These are phyloP conservation scores for Bujurquina vittata DNA, from an alignment of 2,113 vertebrate species.

Conservation along the genomic window DNA sequence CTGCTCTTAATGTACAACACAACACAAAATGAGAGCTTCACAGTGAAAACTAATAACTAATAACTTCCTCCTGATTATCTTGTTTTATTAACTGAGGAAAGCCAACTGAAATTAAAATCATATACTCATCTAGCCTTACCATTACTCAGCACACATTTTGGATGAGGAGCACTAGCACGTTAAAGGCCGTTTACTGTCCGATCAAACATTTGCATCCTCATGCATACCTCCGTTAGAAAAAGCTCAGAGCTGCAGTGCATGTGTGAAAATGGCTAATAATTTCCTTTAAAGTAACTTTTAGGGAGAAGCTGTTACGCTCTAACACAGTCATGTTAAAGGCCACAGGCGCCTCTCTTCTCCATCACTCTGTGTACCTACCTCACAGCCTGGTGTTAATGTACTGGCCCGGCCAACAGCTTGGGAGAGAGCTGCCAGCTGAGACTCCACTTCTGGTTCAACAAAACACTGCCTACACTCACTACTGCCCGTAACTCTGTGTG, in stretches of 20 bases:
- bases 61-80: neutral
- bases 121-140: neutral
- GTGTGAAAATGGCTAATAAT: conserved; percentile 22
- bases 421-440: conserved; percentile 68
- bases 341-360: conserved; percentile 69
- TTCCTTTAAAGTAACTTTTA: conserved; percentile 48
- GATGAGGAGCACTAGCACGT: neutral
- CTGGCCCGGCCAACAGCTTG: conserved; percentile 69
- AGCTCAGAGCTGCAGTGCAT: neutral
- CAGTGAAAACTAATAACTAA: neutral
- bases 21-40: neutral
- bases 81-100: neutral
- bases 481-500: conserved; percentile 21
- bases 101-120: neutral
- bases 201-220: neutral
- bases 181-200: neutral
- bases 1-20: neutral
- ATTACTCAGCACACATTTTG: neutral
- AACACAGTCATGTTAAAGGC: conserved; percentile 58
- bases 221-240: neutral
- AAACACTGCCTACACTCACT: conserved; percentile 60
- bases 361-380: conserved; percentile 53
- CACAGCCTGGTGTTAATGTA: conserved; percentile 74
- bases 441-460: conserved; percentile 72
- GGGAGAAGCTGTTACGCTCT: conserved; percentile 45